phyloP scores from a whole-genome alignment of 2,797 vertebrate species.

The Girardinus metallicus region DNA sequence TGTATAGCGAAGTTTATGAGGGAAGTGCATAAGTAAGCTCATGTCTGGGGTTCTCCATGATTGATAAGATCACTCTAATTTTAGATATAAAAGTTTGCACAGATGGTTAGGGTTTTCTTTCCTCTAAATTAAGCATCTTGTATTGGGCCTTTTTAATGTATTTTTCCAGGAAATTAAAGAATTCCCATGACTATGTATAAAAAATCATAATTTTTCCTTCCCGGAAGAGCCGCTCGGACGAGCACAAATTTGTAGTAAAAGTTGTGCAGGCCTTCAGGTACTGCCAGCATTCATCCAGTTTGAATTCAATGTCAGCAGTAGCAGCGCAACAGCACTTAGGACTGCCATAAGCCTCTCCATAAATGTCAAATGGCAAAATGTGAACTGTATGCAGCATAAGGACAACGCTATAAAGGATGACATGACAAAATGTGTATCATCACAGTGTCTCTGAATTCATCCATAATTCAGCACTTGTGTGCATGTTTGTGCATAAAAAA shows the following conservation, averaged over 20 bases:
- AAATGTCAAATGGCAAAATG: constrained; percentile 80
- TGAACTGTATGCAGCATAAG: constrained; percentile 70
- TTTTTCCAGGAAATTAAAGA: not conserved
- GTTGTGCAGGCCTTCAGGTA: constrained; percentile 49
- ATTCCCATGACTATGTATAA: not conserved
- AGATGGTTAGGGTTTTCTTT: not conserved
- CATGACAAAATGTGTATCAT: constrained; percentile 74
- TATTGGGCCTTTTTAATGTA: not conserved
- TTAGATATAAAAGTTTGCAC: not conserved
- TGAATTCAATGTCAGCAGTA: constrained; percentile 53
- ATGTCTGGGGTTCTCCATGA: not conserved
- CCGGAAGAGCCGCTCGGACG: constrained; percentile 16
- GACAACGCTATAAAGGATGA: constrained; percentile 68
- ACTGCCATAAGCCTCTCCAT: constrained; percentile 61
- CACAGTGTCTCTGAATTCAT: constrained; percentile 71
- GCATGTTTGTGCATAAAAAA: constrained; percentile 40
- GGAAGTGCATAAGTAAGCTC: not conserved
- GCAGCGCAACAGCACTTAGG: constrained; percentile 65
- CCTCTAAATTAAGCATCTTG: not conserved
- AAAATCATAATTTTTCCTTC: constrained; percentile 4
- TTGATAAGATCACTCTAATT: not conserved
- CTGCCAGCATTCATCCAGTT: constrained; percentile 44
- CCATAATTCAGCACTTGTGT: constrained; percentile 70
- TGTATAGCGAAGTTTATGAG: not conserved
- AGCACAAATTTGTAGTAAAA: constrained; percentile 25